Percentiles rank a stretch among this genome's conserved stretches.
phyloP scores from a whole-genome alignment of 2,797 vertebrate species.

The Sebastes vulpes region DNA sequence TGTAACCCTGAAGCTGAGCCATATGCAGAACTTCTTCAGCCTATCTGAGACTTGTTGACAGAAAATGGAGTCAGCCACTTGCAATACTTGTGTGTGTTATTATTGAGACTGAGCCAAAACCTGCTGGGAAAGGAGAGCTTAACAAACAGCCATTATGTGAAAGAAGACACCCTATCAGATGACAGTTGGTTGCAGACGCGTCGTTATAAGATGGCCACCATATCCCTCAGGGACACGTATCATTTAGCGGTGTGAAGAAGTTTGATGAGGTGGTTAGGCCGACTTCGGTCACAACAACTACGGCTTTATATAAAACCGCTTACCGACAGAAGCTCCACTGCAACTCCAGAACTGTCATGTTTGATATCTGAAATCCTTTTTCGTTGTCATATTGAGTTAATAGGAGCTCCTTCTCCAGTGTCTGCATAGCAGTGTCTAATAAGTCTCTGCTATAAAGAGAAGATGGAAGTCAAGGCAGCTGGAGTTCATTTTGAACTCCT shows the following conservation, averaged over 20 bases:
- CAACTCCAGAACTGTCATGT: slow-evolving; percentile 17
- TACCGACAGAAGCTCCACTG: slow-evolving; percentile 30
- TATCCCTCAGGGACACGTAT: slow-evolving; percentile 22
- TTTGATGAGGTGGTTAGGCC: slow-evolving; percentile 37
- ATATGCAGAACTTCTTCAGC: slow-evolving; percentile 63
- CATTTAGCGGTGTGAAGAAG: slow-evolving; percentile 1
- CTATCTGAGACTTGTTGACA: slow-evolving; percentile 78
- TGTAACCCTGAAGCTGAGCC: slow-evolving; percentile 82
- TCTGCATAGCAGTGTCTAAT: background rate
- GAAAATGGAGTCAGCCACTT: slow-evolving; percentile 85
- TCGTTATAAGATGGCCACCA: slow-evolving; percentile 33
- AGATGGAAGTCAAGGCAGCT: slow-evolving; percentile 34
- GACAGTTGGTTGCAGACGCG: slow-evolving; percentile 56
- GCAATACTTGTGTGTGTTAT: slow-evolving; percentile 87
- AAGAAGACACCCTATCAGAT: slow-evolving; percentile 61
- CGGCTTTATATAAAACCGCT: slow-evolving; percentile 18
- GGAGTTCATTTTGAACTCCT: slow-evolving; percentile 11
- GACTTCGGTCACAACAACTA: slow-evolving; percentile 38
- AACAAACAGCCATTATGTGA: slow-evolving; percentile 71
- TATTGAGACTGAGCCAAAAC: slow-evolving; percentile 70
- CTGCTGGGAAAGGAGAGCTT: slow-evolving; percentile 55
- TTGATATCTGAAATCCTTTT: slow-evolving; percentile 11
- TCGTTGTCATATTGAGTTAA: background rate
- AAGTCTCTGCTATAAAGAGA: slow-evolving; percentile 5
- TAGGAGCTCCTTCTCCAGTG: background rate